Percentiles rank a stretch among this genome's conserved stretches.
phyloP scores from a whole-genome alignment of 2,888 invertebrate species.

The Pinctada fucata region DNA sequence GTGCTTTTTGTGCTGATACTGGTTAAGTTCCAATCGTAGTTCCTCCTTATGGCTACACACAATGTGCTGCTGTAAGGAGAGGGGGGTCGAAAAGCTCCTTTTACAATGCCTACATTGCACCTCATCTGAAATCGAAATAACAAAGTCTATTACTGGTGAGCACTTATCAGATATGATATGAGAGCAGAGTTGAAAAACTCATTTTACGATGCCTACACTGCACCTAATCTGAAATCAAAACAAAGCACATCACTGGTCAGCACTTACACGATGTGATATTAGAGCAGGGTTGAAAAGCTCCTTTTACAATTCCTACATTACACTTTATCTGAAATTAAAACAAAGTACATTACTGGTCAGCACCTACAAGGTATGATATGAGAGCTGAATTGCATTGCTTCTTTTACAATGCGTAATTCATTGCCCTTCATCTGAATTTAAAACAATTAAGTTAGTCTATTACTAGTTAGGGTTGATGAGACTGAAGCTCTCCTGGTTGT shows the following conservation, averaged over 20 bases:
- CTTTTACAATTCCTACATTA: conserved; percentile 25
- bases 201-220: not conserved
- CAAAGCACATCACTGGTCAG: not conserved
- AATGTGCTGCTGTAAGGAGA: conserved; percentile 28
- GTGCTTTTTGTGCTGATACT: conserved; percentile 10
- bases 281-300: conserved; percentile 27
- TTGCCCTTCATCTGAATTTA: not conserved
- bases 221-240: not conserved
- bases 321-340: conserved; percentile 23
- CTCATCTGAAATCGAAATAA: conserved; percentile 21
- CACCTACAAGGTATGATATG: not conserved
- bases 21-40: conserved; percentile 12
- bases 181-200: too few relatives aligned
- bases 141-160: not conserved
- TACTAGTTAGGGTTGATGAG: too few relatives aligned
- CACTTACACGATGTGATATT: too few relatives aligned
- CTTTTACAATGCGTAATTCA: not conserved
- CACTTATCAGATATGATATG: not conserved
- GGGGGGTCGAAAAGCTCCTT: conserved; percentile 26
- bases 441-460: not conserved
- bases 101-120: conserved; percentile 27
- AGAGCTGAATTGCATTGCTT: not conserved
- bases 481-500: too few relatives aligned
- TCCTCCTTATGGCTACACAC: conserved; percentile 26
- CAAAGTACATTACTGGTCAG: not conserved